Percentiles rank a stretch among this genome's conserved stretches.
Evolutionary conservation across 2,797 vertebrate genomes (phyloP).

Genomic region (Vireo griseus): DNA sequence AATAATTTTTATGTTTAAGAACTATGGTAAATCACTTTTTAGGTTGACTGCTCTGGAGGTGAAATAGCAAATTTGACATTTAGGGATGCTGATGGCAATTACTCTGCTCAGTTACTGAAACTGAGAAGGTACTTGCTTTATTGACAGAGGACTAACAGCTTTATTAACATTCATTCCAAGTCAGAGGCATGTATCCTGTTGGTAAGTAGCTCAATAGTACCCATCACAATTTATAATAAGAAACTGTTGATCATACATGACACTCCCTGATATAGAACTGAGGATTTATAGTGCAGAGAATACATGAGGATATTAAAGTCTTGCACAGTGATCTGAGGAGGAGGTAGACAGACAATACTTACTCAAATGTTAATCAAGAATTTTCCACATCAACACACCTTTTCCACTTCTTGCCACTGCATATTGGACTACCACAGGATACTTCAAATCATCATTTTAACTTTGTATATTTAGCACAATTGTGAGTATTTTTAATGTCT

Average conservation of each 20-base stretch:
- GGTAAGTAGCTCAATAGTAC: not conserved
- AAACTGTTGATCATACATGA: not conserved
- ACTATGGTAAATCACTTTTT: not conserved
- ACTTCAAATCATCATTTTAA: not conserved
- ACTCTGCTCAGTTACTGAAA: not conserved
- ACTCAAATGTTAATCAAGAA: constrained; percentile 14
- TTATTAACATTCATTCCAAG: not conserved
- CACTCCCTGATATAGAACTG: not conserved
- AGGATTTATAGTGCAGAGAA: not conserved
- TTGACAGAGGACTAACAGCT: not conserved
- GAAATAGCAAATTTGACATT: not conserved
- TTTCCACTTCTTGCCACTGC: not conserved
- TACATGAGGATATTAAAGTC: not conserved
- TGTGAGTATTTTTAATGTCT: not conserved
- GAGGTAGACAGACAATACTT: not conserved
- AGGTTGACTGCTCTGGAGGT: not conserved
- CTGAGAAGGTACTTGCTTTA: not conserved
- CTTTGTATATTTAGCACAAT: not conserved
- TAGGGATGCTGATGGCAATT: not conserved
- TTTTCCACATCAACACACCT: not conserved
- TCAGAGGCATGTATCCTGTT: not conserved
- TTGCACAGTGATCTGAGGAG: not conserved
- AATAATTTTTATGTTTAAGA: not conserved
- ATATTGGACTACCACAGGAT: not conserved
- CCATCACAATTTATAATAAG: not conserved